Percentiles rank a stretch among this genome's conserved stretches.
phyloP scores from a whole-genome alignment of 2,888 invertebrate species.

The Mesorhabditis spiculigera region DNA sequence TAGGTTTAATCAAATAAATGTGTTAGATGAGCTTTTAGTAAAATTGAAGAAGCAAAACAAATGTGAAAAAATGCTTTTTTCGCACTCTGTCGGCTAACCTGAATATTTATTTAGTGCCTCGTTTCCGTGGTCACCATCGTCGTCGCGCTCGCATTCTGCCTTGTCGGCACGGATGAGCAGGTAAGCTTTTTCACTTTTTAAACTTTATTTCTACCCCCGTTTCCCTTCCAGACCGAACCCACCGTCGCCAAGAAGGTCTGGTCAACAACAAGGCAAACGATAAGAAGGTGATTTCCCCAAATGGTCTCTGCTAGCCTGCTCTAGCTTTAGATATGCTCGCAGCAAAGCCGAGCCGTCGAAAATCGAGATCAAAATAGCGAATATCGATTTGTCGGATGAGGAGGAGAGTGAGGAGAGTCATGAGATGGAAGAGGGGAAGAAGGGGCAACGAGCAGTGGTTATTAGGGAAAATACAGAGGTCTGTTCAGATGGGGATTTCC shows the following conservation, averaged over 20 bases:
- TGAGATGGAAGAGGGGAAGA: too few species aligned
- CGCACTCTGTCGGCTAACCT: not conserved
- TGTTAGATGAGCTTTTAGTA: too few species aligned
- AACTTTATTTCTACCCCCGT: constrained; percentile 6
- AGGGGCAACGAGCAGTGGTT: too few species aligned
- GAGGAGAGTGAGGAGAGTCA: too few species aligned
- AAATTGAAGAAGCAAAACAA: not conserved
- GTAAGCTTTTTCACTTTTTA: constrained; percentile 15
- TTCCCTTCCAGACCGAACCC: constrained; percentile 41
- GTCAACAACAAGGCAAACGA: constrained; percentile 52
- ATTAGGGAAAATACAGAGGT: too few species aligned
- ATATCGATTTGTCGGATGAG: too few species aligned
- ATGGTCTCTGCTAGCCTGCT: too few species aligned
- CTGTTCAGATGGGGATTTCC: too few species aligned
- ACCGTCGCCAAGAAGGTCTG: constrained; percentile 54
- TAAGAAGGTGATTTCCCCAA: constrained; percentile 26
- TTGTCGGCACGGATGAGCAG: constrained; percentile 52
- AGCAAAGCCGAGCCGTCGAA: too few species aligned
- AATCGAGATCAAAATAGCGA: too few species aligned
- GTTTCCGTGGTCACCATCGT: constrained; percentile 46
- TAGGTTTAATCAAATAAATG: too few species aligned
- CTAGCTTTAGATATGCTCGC: too few species aligned
- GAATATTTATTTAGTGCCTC: constrained; percentile 29
- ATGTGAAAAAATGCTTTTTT: not conserved
- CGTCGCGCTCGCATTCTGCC: constrained; percentile 48